phyloP scores from a whole-genome alignment of 1,140 invertebrate genomes.

The Fopius arisanus region DNA sequence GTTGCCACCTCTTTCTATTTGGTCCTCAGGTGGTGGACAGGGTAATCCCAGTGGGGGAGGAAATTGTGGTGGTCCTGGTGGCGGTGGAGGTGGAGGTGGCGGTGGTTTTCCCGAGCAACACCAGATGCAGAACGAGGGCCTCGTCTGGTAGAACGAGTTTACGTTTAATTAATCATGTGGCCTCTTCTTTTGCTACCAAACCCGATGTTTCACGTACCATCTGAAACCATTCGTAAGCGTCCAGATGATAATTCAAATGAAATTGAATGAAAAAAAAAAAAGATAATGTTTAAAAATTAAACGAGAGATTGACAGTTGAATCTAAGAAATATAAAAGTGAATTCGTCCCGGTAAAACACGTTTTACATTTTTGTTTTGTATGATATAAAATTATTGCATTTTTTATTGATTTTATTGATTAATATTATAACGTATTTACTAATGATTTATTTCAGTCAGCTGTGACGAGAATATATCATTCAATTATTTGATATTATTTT shows the following conservation, averaged over 20 bases:
- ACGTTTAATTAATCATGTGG: slow-evolving; percentile 55
- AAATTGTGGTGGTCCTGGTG: slow-evolving; percentile 58
- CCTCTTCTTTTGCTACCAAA: slow-evolving; percentile 13
- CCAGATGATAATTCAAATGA: background rate
- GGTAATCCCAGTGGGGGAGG: slow-evolving; percentile 60
- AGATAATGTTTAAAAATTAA: background rate
- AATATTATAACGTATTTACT: slow-evolving; percentile 11
- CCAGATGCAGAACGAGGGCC: slow-evolving; percentile 76
- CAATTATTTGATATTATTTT: slow-evolving; percentile 14
- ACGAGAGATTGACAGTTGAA: background rate
- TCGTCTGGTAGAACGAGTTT: slow-evolving; percentile 73
- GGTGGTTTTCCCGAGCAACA: slow-evolving; percentile 75
- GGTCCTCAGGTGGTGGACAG: slow-evolving; percentile 59
- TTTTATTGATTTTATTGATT: slow-evolving; percentile 11
- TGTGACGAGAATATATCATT: background rate
- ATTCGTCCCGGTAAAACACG: background rate
- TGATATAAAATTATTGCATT: slow-evolving; percentile 19
- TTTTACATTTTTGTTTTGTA: slow-evolving; percentile 2
- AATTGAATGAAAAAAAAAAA: background rate
- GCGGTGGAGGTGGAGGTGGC: slow-evolving; percentile 62
- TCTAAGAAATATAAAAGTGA: slow-evolving; percentile 5
- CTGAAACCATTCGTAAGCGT: background rate
- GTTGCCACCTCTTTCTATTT: background rate
- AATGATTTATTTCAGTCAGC: background rate
- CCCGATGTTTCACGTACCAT: background rate